phyloP scores from a whole-genome alignment of 2,797 vertebrate species.

The Pyrrhura leucotis region DNA sequence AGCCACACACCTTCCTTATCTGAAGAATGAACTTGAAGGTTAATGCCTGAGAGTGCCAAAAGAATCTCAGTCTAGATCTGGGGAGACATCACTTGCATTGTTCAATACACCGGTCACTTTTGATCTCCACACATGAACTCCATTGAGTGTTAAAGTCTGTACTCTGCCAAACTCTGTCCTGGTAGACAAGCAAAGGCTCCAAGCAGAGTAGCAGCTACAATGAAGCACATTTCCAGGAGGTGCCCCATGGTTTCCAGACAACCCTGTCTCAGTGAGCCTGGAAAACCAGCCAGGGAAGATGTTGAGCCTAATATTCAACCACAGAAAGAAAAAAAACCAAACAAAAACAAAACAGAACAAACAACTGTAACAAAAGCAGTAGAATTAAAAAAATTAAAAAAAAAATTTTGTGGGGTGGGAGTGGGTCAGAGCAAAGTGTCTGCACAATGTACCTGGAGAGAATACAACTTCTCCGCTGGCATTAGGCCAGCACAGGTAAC shows the following conservation, averaged over 20 bases:
- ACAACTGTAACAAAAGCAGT: not conserved
- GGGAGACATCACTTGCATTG: not conserved
- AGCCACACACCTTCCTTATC: not conserved
- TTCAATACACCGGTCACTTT: not conserved
- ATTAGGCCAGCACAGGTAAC: not conserved
- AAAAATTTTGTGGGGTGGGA: not conserved
- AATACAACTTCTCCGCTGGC: not conserved
- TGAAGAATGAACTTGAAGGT: not conserved
- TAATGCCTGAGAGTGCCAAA: not conserved
- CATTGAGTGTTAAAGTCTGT: not conserved
- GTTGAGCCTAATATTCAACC: not conserved
- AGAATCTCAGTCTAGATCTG: not conserved
- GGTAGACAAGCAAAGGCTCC: not conserved
- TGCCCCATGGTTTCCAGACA: not conserved
- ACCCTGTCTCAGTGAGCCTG: not conserved
- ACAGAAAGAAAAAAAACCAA: not conserved
- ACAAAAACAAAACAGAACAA: not conserved
- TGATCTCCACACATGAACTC: not conserved
- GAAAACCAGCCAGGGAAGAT: not conserved
- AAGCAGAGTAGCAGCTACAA: not conserved
- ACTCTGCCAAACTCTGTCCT: not conserved
- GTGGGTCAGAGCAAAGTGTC: not conserved
- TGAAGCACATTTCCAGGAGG: not conserved
- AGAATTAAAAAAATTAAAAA: not conserved
- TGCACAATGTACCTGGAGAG: not conserved